Base-by-base conservation (phyloP, 2,888 invertebrate genomes). In the Torymus texanus region DNA sequence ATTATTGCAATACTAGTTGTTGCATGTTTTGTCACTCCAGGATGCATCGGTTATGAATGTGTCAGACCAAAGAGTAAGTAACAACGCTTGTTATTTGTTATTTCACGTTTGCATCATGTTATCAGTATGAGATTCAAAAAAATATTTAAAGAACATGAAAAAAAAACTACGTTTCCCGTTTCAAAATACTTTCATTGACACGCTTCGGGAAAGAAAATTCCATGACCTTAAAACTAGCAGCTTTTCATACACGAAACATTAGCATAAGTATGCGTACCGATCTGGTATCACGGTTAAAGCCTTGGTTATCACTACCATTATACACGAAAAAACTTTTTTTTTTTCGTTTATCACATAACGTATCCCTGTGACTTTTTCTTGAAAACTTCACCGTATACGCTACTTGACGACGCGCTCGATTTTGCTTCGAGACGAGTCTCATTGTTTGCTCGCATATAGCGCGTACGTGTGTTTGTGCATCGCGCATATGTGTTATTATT, bases 21-120 rank as follows among this genome's bases (percentile, higher is more conserved):
- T 78, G 87, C 88, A 56, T 91, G 91, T 83, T 90, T 90, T 67
- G 85, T 90, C 61, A 88, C 85, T 14, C 91, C 91, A 21, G 89
- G 90, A 78, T 91, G 91, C 81, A 88, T 89, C 82, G 88, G 89
- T 24, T 90, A 91, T 85, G 85, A 89, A 78, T 90, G 88, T 83
- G 84, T 87, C 81, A 86, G 83, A 79, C 86, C 85, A 81, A 85
- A 83, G 85, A 87, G 90, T 90, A 87, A 90, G 81, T 41, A 29
- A 29, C 8, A 41, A 41, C 41, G 10, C 41, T 41, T 41, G 41
- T 41, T 41, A 41, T 8, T 29, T 41, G 41, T 41, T 41, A 41
- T 41, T 41, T 41, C 41, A 41, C 3, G 29, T 29, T 29, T 3
- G 29, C 8, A 29, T 3, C 29, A 3, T 41, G 41, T 8, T 41